Conservation (phyloP, 1,140 invertebrate genomes). For the Diprion similis region DNA sequence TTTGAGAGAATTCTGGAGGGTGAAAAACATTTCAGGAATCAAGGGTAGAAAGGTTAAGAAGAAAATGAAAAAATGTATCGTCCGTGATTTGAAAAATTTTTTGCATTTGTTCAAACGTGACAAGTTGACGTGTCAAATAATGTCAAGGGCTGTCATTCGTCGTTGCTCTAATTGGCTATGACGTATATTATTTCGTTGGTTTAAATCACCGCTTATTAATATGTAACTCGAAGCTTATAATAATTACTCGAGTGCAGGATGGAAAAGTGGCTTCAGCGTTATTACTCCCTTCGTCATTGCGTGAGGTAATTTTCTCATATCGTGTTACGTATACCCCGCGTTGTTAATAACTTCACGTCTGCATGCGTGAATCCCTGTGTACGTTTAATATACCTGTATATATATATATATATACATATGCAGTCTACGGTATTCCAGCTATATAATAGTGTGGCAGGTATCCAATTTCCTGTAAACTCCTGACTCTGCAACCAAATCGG, state of each 20-base stretch:
- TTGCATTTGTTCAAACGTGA: background rate
- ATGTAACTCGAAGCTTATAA: background rate
- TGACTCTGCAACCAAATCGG: no score
- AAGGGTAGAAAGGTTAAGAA: no score
- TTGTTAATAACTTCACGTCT: background rate
- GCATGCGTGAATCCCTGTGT: background rate
- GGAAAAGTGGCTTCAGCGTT: background rate
- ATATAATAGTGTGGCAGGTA: no score
- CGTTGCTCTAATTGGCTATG: background rate
- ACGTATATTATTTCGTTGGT: background rate
- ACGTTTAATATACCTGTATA: no score
- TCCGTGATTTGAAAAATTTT: no score
- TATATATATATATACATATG: no score
- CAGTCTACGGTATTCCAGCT: no score
- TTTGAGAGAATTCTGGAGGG: no score
- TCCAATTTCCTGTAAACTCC: no score
- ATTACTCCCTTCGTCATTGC: background rate
- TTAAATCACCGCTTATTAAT: constrained; percentile 1
- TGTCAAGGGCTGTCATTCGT: background rate
- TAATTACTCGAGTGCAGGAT: background rate
- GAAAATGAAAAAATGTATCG: no score
- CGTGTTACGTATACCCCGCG: background rate
- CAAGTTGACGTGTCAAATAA: background rate
- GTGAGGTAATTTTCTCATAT: background rate
- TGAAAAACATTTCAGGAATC: no score